Evolutionary conservation across 2,113 vertebrate species (phyloP), one percentile per base, ranked within the genome.

Genomic region (Neofelis nebulosa): DNA sequence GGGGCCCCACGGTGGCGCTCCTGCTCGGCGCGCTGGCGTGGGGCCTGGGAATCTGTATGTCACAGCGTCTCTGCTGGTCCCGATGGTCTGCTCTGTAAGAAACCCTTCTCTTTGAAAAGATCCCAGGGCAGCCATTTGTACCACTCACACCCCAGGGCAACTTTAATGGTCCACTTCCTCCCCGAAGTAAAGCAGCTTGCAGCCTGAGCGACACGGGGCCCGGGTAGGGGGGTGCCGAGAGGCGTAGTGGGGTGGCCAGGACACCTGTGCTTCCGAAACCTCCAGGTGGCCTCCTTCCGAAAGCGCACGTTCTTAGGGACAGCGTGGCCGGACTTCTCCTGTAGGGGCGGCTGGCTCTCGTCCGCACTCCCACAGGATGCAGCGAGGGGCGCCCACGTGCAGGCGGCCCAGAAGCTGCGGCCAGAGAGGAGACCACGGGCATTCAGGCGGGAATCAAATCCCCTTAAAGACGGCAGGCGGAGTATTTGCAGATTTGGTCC

Each of bases 1-100:
- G 0, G 0, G n/a, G 33, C 45, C 13, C 0, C 0, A 0, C 21
- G 14, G 16, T 5, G 50, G 9, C 0, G 1, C 11, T 29, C n/a
- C 15, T 21, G 29, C 6, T 25, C 6, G 0, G 63, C 11, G 21
- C 3, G 33, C 29, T 1, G 36, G 48, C 1, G 0, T 7, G 4
- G 21, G 19, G 29, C 61, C 73, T 7, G 4, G 76, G 13, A 21
- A 18, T 31, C 55, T 10, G 52, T 25, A 0, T 50, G 7, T 5
- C 19, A 48, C 36, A 19, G 36, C 23, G 4, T 23, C 7, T 91
- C 52, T 7, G 31, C 63, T 14, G 36, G 36, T 71, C 61, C 65
- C 21, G 91, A n/a, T 3, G 10, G 4, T 10, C 8, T 15, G 33
- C 84, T 33, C 48, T 31, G 31, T 23, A 0, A 9, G 38, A 61